These are phyloP conservation scores for Dicrurus megarhynchus DNA, from an alignment of 2,113 vertebrate genomes.

Conservation along the genomic window DNA sequence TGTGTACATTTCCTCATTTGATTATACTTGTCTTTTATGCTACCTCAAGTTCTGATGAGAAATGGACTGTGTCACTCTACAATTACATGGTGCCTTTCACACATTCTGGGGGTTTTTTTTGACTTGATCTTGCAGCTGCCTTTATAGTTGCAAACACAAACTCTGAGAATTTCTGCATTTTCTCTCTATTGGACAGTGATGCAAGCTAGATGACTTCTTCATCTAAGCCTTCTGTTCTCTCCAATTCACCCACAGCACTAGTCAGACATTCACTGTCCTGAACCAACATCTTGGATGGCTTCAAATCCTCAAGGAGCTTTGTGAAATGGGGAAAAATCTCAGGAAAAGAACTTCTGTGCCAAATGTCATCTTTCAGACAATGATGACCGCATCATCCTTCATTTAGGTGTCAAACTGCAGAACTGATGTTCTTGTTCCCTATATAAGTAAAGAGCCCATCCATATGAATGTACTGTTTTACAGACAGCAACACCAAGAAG, in stretches of 20 bases:
- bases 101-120: rapidly evolving
- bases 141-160: background rate
- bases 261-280: background rate
- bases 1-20: background rate
- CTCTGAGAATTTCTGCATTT: background rate
- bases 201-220: background rate
- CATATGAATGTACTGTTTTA: background rate
- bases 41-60: background rate
- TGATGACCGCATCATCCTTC: background rate
- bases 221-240: background rate
- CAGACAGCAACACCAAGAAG: background rate
- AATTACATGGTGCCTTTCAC: background rate
- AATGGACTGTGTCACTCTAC: background rate
- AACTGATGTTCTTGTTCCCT: background rate
- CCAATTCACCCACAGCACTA: background rate
- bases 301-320: background rate
- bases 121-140: background rate
- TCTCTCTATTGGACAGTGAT: background rate
- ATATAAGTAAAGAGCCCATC: background rate
- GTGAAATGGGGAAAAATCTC: background rate
- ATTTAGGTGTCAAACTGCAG: background rate
- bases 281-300: background rate
- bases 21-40: background rate
- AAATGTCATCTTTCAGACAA: background rate
- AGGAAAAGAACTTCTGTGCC: background rate